A percentile compares a stretch with the other conserved stretches of the same genome.
These are phyloP conservation scores for Amia ocellicauda DNA, from an alignment of 2,113 vertebrate species.

Conservation along the genomic window DNA sequence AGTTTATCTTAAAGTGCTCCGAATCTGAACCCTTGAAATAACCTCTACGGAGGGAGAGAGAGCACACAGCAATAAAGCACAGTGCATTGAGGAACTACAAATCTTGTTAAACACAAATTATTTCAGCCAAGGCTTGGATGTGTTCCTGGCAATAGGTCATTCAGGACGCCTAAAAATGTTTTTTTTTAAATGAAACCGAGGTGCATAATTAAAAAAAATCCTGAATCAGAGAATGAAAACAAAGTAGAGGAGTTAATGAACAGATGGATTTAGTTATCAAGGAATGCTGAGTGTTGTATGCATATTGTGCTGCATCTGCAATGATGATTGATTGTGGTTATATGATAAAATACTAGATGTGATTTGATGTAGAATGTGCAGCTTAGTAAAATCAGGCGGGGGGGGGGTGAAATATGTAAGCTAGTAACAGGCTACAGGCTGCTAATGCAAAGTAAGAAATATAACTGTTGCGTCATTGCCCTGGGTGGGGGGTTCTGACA, in stretches of 20 bases:
- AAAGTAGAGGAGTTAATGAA: not conserved
- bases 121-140: slow-evolving; percentile 2
- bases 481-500: too few species aligned
- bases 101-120: slow-evolving; percentile 20
- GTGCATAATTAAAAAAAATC: not conserved
- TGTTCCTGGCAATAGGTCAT: slow-evolving; percentile 8
- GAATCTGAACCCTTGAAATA: slow-evolving; percentile 22
- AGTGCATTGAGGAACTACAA: slow-evolving; percentile 13
- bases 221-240: not conserved
- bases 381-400: too few species aligned
- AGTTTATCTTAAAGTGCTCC: slow-evolving; percentile 17
- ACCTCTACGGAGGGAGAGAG: slow-evolving; percentile 9
- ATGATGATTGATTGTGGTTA: too few species aligned
- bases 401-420: too few species aligned
- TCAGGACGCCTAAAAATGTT: slow-evolving; percentile 12
- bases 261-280: too few species aligned
- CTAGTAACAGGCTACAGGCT: too few species aligned
- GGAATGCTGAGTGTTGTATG: too few species aligned
- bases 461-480: too few species aligned
- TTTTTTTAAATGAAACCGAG: slow-evolving; percentile 1
- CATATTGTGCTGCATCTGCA: too few species aligned
- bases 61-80: slow-evolving; percentile 3
- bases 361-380: too few species aligned
- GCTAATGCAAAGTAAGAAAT: too few species aligned
- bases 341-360: too few species aligned